Percentiles rank a stretch among this genome's conserved stretches.
Evolutionary conservation across 2,888 invertebrate species (phyloP).

Genomic region (Sarcophaga subvicina): DNA sequence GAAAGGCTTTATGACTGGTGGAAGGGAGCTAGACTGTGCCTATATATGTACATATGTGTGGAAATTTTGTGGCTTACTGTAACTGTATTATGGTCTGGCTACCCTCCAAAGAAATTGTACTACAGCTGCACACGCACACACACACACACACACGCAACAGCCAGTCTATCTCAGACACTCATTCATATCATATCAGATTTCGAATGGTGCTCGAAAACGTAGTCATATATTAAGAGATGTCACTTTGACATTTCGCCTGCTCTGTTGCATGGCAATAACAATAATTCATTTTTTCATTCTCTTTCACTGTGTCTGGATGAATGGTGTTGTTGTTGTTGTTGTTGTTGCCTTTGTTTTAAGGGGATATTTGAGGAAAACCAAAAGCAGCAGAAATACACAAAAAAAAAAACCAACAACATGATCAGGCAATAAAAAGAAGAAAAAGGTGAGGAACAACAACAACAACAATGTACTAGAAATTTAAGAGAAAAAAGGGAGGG

Average conservation of each 20-base stretch:
- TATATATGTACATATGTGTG: constrained; percentile 62
- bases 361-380: constrained; percentile 61
- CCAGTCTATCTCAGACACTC: constrained; percentile 27
- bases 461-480: constrained; percentile 4
- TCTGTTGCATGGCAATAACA: constrained; percentile 82
- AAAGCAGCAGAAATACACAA: constrained; percentile 36
- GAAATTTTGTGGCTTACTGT: constrained; percentile 66
- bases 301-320: constrained; percentile 16
- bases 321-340: not conserved
- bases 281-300: constrained; percentile 81
- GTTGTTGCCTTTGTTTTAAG: constrained; percentile 43
- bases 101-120: constrained; percentile 32
- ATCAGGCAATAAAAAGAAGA: constrained; percentile 30
- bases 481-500: constrained; percentile 1
- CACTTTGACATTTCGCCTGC: constrained; percentile 82
- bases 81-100: constrained; percentile 63
- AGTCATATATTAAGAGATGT: constrained; percentile 82
- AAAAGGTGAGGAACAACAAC: constrained; percentile 64
- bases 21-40: not conserved
- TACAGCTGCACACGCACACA: not conserved
- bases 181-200: constrained; percentile 80
- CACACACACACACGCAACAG: constrained; percentile 27
- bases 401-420: constrained; percentile 31
- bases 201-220: constrained; percentile 81
- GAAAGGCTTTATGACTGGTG: too few relatives aligned